Conservation (phyloP, 2,797 vertebrate genomes). For the Acipenser transmontanus region DNA sequence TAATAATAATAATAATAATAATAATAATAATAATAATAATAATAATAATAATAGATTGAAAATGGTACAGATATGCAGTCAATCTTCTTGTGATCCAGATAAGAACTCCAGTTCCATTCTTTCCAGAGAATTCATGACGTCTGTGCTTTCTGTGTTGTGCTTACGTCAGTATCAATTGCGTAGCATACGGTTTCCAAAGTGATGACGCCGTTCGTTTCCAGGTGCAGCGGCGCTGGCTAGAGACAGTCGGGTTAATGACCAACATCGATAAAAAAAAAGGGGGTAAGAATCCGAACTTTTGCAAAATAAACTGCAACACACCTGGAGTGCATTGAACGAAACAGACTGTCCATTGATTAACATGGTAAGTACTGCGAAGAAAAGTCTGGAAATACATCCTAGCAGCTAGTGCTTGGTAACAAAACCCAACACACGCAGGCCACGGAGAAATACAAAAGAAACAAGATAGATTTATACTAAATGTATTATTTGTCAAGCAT, state of each 20-base stretch:
- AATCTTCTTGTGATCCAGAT: too few species aligned
- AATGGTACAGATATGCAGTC: too few species aligned
- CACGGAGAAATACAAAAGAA: not conserved
- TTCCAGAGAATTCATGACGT: not conserved
- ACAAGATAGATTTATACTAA: too few species aligned
- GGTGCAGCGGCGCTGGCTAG: slow-evolving; percentile 6
- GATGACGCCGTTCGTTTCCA: slow-evolving; percentile 31
- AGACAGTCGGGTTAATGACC: not conserved
- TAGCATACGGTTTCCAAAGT: slow-evolving; percentile 24
- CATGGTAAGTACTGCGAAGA: slow-evolving; percentile 19
- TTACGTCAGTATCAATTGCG: slow-evolving; percentile 4
- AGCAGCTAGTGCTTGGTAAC: not conserved
- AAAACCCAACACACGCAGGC: not conserved
- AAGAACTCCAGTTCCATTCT: not conserved
- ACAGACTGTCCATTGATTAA: not conserved
- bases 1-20: too few species aligned
- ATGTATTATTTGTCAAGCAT: too few species aligned
- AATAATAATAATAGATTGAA: too few species aligned
- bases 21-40: too few species aligned
- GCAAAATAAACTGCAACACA: not conserved
- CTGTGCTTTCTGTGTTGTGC: not conserved
- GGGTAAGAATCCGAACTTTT: not conserved
- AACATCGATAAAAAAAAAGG: not conserved
- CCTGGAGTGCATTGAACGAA: not conserved
- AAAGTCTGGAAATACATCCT: not conserved